These are phyloP conservation scores for Tachina fera DNA, from an alignment of 2,888 invertebrate species.

Conservation along the genomic window DNA sequence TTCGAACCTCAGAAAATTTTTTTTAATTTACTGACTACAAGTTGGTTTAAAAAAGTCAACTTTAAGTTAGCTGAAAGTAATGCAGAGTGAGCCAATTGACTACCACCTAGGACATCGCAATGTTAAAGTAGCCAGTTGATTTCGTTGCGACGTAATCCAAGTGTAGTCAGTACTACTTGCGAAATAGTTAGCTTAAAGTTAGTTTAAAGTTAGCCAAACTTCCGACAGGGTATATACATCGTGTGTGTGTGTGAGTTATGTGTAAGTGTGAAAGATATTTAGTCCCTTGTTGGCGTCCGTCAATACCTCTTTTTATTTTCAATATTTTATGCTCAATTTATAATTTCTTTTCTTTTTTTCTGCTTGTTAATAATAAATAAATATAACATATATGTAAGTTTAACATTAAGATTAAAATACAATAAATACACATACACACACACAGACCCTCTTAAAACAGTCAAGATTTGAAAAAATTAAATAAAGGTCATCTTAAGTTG, in stretches of 20 bases:
- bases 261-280: neutral
- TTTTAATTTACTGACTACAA: too few species aligned
- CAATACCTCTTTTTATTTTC: neutral
- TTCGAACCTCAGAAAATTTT: too few species aligned
- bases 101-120: too few species aligned
- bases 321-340: conserved; percentile 24
- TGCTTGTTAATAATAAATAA: conserved; percentile 17
- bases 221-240: too few species aligned
- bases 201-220: too few species aligned
- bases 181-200: too few species aligned
- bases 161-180: too few species aligned
- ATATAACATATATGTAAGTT: conserved; percentile 22
- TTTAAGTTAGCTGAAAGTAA: too few species aligned
- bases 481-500: conserved; percentile 30
- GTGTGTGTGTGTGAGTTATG: neutral
- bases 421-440: neutral
- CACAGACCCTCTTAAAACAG: neutral
- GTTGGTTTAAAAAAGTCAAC: too few species aligned
- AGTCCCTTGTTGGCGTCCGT: neutral
- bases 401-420: neutral
- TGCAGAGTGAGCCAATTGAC: too few species aligned
- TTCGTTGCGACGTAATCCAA: too few species aligned
- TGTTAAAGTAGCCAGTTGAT: too few species aligned
- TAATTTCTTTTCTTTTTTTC: conserved; percentile 37
- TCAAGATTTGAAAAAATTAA: neutral